Conservation (phyloP, 1,140 invertebrate species). For the Planococcus citri region DNA sequence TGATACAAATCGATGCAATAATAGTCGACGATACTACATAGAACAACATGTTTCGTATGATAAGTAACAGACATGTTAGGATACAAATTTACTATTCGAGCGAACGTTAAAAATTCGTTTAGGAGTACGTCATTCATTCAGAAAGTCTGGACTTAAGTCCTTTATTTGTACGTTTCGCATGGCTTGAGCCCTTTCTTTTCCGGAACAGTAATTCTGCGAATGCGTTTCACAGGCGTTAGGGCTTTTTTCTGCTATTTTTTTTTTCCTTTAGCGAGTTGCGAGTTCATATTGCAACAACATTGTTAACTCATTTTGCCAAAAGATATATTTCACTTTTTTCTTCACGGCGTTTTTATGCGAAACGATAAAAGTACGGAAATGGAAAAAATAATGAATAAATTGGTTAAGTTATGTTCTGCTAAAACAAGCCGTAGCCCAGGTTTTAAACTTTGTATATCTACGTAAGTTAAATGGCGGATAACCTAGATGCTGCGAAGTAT, state of each 20-base stretch:
- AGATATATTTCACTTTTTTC: conserved; percentile 2
- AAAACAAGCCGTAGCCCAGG: too few relatives aligned
- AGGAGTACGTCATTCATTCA: neutral
- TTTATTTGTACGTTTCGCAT: neutral
- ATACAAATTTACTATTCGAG: neutral
- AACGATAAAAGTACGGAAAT: neutral
- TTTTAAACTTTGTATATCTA: too few relatives aligned
- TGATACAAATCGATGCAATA: too few relatives aligned
- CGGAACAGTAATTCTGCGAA: conserved; percentile 1
- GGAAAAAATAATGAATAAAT: neutral
- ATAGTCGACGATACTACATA: too few relatives aligned
- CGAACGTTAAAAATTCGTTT: conserved; percentile 1
- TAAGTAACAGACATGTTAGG: neutral
- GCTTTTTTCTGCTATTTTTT: neutral
- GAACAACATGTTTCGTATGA: neutral
- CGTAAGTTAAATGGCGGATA: too few relatives aligned
- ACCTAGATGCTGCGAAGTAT: too few relatives aligned
- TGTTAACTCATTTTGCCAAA: conserved; percentile 1
- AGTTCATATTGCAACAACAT: conserved; percentile 8
- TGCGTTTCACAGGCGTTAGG: neutral
- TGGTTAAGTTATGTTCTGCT: too few relatives aligned
- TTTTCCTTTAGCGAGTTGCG: neutral
- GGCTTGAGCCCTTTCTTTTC: conserved; percentile 5
- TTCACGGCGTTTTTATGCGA: neutral
- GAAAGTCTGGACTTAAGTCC: neutral